A percentile compares a stretch with the other conserved stretches of the same genome.
phyloP scores from a whole-genome alignment of 1,140 invertebrate species.

The Ostrea denselamellosa region DNA sequence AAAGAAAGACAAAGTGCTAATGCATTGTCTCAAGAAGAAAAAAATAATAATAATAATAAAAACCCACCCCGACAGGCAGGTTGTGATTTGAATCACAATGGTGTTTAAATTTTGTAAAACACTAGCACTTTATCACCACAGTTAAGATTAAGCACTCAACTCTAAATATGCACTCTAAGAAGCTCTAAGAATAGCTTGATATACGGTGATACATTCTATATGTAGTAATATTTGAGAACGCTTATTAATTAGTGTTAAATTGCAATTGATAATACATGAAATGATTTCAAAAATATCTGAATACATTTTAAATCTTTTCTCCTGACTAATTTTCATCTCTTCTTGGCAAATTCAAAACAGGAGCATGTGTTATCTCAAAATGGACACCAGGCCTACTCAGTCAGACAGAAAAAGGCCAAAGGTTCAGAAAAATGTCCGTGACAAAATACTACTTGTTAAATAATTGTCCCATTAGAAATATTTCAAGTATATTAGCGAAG shows the following conservation, averaged over 20 bases:
- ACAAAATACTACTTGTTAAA: too few relatives aligned
- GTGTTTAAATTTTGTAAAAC: background rate
- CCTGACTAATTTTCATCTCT: too few relatives aligned
- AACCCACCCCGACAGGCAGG: background rate
- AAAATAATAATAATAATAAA: background rate
- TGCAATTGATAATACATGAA: background rate
- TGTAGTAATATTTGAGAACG: conserved; percentile 16
- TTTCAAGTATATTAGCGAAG: too few relatives aligned
- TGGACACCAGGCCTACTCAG: too few relatives aligned
- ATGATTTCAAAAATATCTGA: background rate
- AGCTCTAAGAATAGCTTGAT: background rate
- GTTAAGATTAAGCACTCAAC: background rate
- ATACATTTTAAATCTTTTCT: background rate
- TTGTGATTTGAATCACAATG: background rate
- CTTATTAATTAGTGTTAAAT: too few relatives aligned
- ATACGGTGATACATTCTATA: background rate
- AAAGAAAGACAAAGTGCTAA: conserved; percentile 14
- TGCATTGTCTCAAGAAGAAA: background rate
- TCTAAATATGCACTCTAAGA: background rate
- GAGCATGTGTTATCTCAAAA: too few relatives aligned
- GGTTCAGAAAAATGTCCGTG: too few relatives aligned
- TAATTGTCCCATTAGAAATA: too few relatives aligned
- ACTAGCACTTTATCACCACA: background rate
- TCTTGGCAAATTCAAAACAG: too few relatives aligned
- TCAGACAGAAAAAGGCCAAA: too few relatives aligned